Evolutionary conservation across 1,140 invertebrate genomes (phyloP).

Genomic region (Druon quercuslanigerum): DNA sequence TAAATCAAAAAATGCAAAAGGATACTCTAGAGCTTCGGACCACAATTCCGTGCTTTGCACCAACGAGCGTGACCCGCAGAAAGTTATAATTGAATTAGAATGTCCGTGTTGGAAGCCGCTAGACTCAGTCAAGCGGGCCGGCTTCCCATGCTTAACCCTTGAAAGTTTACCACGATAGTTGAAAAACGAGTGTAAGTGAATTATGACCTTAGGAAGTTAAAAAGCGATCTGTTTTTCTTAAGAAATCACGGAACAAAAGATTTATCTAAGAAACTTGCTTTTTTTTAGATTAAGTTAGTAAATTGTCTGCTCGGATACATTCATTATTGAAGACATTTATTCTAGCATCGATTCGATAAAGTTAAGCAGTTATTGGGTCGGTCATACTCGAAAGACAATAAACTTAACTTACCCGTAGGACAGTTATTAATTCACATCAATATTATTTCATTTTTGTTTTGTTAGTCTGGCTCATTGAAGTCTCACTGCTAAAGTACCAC

Average conservation of each 20-base stretch:
- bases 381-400: no score
- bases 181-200: slow-evolving; percentile 20
- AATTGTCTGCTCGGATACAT: no score
- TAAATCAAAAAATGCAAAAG: slow-evolving; percentile 41
- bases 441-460: no score
- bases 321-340: no score
- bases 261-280: no score
- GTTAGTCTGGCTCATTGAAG: no score
- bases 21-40: slow-evolving; percentile 39
- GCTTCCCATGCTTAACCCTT: slow-evolving; percentile 19
- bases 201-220: slow-evolving; percentile 1
- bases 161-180: slow-evolving; percentile 27
- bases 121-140: slow-evolving; percentile 32
- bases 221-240: slow-evolving; percentile 16
- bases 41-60: slow-evolving; percentile 46
- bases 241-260: not conserved
- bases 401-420: no score
- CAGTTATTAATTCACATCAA: no score
- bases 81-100: slow-evolving; percentile 45
- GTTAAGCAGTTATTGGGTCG: no score
- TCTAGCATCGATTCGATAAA: no score
- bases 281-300: no score
- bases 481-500: no score
- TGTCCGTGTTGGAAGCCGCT: slow-evolving; percentile 34
- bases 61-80: slow-evolving; percentile 43